Evolutionary conservation across 2,797 vertebrate species (phyloP).

Genomic region (Ceryle rudis): DNA sequence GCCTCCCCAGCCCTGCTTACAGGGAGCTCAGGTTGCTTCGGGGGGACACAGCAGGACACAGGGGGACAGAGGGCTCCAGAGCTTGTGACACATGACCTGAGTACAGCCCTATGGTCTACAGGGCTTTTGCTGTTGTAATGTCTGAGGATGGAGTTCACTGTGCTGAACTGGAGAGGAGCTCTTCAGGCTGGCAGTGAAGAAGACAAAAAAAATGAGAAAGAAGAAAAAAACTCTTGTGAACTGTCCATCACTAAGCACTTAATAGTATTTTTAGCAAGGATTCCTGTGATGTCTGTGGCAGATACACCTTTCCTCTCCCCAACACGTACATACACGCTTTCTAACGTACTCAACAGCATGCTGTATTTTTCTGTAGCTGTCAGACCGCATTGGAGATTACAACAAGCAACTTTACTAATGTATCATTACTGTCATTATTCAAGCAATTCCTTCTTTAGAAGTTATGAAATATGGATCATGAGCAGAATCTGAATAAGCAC

Average conservation of each 20-base stretch:
- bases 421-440: neutral
- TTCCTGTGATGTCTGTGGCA: neutral
- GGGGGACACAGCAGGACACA: too few relatives aligned
- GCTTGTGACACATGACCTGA: too few relatives aligned
- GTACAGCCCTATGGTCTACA: neutral
- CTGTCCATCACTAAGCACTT: neutral
- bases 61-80: too few relatives aligned
- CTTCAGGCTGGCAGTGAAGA: neutral
- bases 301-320: neutral
- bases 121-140: neutral
- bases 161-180: neutral
- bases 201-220: neutral
- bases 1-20: too few relatives aligned
- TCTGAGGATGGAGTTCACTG: neutral
- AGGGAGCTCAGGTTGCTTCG: too few relatives aligned
- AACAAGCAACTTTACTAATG: neutral
- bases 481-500: slow-evolving; percentile 22
- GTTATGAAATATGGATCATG: slow-evolving; percentile 26
- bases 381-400: neutral
- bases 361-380: neutral
- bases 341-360: neutral
- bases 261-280: neutral
- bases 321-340: neutral
- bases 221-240: neutral
- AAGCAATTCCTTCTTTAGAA: slow-evolving; percentile 13